Evolutionary conservation across 2,113 vertebrate species (phyloP).

Genomic region (Sprattus sprattus): DNA sequence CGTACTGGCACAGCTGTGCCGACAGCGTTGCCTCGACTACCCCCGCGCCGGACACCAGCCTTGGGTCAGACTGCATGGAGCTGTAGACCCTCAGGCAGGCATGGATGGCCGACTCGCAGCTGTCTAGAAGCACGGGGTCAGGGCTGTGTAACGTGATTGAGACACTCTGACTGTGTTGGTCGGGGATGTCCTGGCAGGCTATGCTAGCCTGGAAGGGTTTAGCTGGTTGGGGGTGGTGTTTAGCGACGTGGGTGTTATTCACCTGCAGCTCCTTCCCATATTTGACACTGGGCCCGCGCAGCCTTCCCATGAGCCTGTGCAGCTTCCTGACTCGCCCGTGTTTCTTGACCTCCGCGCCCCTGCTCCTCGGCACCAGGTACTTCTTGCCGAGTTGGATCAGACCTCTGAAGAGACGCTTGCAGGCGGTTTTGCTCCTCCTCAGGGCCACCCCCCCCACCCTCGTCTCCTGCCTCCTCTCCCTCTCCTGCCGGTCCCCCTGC

Average conservation of each 20-base stretch:
- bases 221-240: not conserved
- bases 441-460: not conserved
- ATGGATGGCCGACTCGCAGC: conserved; percentile 28
- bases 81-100: conserved; percentile 44
- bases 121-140: conserved; percentile 27
- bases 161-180: conserved; percentile 15
- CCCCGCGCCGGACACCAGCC: conserved; percentile 45
- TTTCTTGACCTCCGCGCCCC: not conserved
- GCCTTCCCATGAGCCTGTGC: not conserved
- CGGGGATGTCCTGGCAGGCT: conserved; percentile 14
- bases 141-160: conserved; percentile 31
- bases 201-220: conserved; percentile 27
- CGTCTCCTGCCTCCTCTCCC: not conserved
- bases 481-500: not conserved
- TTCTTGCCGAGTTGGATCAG: not conserved
- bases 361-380: not conserved
- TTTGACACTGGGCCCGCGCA: too few relatives aligned
- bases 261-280: not conserved
- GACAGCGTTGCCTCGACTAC: conserved; percentile 43
- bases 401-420: not conserved
- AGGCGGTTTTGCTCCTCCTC: not conserved
- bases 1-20: conserved; percentile 37
- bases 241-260: not conserved
- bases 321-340: conserved; percentile 5
- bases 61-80: conserved; percentile 27